Evolutionary conservation across 1,140 invertebrate genomes (phyloP), one percentile per base, ranked within the genome.

Genomic region (Pissodes strobi): DNA sequence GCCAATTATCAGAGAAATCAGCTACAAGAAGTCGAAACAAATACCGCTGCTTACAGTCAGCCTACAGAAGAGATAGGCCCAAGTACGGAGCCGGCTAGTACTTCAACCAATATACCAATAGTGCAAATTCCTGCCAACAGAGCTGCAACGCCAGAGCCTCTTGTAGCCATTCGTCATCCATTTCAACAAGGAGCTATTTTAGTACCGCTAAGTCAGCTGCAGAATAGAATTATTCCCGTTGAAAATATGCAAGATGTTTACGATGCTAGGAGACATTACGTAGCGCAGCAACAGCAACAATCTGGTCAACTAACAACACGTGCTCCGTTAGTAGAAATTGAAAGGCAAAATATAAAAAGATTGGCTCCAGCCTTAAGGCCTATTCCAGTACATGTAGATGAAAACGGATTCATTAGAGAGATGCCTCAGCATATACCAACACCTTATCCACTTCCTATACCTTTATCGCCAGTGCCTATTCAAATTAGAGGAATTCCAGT

Each of bases 131-230:
- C 75, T 18, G 55, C 74, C 1, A 72, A 70, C 21, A 51, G 48
- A 52, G 46, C 49, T 13, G 9, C 25, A 27, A 72, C 75, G 27
- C 73, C 79, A 63, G 74, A 80, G 45, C 60, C 73, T 19, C 37
- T 74, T 10, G 76, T 79, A 25, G 70, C 79, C 15, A 80, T 83
- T 18, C 75, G 81, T 38, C 80, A 82, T 66, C 81, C 81, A 4
- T 78, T 80, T 62, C 81, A 83, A 61, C 75, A 76, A 66, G 78
- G 79, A 48, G 77, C 80, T 12, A 72, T 79, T 58, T 62, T 76
- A 25, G 70, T 75, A 21, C 76, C 83, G 22, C 60, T 80, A 0
- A 75, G 80, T 58, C 81, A 83, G 1, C 78, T 83, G 41, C 76
- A 79, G 25, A 80, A 80, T 1, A 22, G 69, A 49, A 38, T 67